Conservation (phyloP, 2,888 invertebrate species). For the Listrodromus nycthemerus region DNA sequence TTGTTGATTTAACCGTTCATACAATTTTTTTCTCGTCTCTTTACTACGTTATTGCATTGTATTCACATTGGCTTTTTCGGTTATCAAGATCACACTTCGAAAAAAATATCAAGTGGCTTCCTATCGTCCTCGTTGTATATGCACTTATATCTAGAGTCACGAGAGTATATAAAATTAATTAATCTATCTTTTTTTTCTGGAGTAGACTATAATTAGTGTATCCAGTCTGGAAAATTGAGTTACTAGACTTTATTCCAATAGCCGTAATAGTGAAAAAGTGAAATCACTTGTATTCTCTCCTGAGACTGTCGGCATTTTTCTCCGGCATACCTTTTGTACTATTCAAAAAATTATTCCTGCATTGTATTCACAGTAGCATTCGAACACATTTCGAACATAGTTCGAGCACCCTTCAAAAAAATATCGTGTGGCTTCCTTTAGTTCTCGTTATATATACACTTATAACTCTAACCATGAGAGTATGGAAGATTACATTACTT, state of each 20-base stretch:
- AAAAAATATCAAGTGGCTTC: conserved; percentile 43
- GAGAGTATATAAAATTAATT: conserved; percentile 4
- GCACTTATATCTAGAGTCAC: conserved; percentile 65
- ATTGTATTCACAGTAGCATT: conserved; percentile 50
- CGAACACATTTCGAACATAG: conserved; percentile 20
- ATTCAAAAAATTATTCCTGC: background rate
- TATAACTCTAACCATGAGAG: conserved; percentile 49
- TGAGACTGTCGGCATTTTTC: no score
- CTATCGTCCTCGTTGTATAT: background rate
- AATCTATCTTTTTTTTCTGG: conserved; percentile 29
- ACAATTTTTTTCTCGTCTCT: conserved; percentile 29
- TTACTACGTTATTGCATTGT: conserved; percentile 41
- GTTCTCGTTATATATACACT: conserved; percentile 55
- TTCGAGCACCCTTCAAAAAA: conserved; percentile 27
- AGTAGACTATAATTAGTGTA: background rate
- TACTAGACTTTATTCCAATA: no score
- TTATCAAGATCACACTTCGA: conserved; percentile 30
- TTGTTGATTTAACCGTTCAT: conserved; percentile 40
- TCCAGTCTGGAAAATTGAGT: background rate
- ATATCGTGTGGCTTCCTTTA: conserved; percentile 39
- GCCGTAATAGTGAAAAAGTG: no score
- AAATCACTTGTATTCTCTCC: no score
- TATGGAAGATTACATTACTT: background rate
- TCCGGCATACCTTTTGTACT: no score
- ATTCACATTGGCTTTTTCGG: conserved; percentile 54